phyloP scores from a whole-genome alignment of 2,888 invertebrate species.

The Tuta absoluta region DNA sequence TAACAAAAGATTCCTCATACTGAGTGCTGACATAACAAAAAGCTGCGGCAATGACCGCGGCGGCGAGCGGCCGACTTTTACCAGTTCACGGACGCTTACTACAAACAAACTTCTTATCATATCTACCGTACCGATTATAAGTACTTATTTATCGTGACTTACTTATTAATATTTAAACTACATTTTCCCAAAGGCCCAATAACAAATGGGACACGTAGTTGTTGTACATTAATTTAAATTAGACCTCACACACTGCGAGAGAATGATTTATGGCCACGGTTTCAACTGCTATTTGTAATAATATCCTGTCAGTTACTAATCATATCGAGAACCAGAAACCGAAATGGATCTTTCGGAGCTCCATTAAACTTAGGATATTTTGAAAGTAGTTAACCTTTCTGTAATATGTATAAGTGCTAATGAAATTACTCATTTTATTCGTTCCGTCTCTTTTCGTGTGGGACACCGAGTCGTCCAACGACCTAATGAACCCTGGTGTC shows the following conservation, averaged over 20 bases:
- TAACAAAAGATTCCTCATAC: no score
- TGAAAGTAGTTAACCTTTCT: neutral
- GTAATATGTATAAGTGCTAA: neutral
- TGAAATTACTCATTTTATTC: no score
- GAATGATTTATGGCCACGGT: slow-evolving; percentile 2
- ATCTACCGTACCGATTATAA: neutral
- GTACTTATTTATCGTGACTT: slow-evolving; percentile 19
- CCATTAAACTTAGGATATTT: neutral
- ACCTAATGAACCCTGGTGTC: no score
- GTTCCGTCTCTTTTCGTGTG: no score
- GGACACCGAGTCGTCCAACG: no score
- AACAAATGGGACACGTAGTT: slow-evolving; percentile 18
- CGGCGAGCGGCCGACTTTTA: slow-evolving; percentile 52
- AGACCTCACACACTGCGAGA: slow-evolving; percentile 7
- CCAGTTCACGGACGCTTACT: slow-evolving; percentile 54
- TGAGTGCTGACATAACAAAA: slow-evolving; percentile 38
- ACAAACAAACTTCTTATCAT: slow-evolving; percentile 6
- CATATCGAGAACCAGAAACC: neutral
- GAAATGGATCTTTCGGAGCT: neutral
- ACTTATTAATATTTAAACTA: slow-evolving; percentile 8
- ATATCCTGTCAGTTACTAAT: slow-evolving; percentile 1
- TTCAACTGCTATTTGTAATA: neutral
- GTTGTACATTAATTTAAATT: slow-evolving; percentile 21
- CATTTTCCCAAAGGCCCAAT: slow-evolving; percentile 7
- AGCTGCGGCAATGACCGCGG: slow-evolving; percentile 48